phyloP scores from a whole-genome alignment of 2,888 invertebrate genomes.

The Eulithis testata region DNA sequence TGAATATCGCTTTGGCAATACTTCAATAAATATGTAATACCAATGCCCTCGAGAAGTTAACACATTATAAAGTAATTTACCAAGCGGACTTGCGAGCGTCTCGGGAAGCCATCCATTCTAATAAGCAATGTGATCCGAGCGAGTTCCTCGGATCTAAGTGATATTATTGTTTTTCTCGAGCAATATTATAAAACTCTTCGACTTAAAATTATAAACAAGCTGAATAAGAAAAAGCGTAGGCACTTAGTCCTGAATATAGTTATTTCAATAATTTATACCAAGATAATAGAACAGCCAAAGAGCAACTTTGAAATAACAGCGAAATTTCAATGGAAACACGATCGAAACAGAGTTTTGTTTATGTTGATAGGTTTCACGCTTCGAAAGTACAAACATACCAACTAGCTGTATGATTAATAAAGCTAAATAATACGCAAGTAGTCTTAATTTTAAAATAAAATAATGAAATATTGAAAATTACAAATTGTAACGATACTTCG shows the following conservation, averaged over 20 bases:
- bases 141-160: constrained; percentile 32
- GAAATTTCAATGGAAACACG: constrained; percentile 24
- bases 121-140: constrained; percentile 47
- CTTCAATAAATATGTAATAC: constrained; percentile 27
- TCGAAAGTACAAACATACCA: constrained; percentile 11
- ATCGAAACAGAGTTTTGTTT: constrained; percentile 27
- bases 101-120: constrained; percentile 59
- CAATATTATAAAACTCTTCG: background rate
- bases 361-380: constrained; percentile 19
- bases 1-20: constrained; percentile 23
- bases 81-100: constrained; percentile 48
- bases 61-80: constrained; percentile 58
- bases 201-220: background rate
- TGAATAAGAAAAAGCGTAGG: background rate
- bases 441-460: too few relatives aligned
- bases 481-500: too few relatives aligned
- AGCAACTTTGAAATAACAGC: constrained; percentile 48
- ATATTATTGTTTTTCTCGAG: background rate
- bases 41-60: constrained; percentile 39
- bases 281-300: constrained; percentile 34
- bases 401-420: too few relatives aligned
- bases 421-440: too few relatives aligned
- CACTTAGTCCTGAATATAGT: background rate
- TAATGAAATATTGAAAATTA: too few relatives aligned
- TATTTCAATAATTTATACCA: constrained; percentile 19